Evolutionary conservation across 2,113 vertebrate species (phyloP), one percentile per base, ranked within the genome.

Genomic region (Labeo catla): DNA sequence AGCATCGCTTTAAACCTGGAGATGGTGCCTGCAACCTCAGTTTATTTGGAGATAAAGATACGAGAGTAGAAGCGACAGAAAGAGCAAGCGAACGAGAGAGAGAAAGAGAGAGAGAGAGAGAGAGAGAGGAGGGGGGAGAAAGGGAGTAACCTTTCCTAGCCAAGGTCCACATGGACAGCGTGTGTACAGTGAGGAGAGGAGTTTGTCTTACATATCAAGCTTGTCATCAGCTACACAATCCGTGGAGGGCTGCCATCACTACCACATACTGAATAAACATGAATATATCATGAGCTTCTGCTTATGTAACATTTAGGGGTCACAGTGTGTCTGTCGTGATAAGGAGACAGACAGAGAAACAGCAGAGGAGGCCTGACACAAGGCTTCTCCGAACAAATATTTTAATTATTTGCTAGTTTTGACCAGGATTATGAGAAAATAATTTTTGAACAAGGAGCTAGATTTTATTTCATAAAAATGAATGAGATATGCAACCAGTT

Each of bases 341-440:
- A 68, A 68, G 36, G 89, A 89, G 91, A 93, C 91, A 89, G 90
- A 16, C 57, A 43, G 61, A 91, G 91, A 54, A 76, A 78, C 6
- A 8, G 21, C 45, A 8, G 12, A 49, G 13, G 45, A 66, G 15
- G 39, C 34, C 6, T 66, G 79, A 81, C 43, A 19, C 45, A 49
- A 45, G 79, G 59, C 7, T 61, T 81, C 4, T 4, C 8, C 19
- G 4, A 66, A 66, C 43, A 81, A 81, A 50, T 50, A 45, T 16
- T 65, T 66, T 9, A 16, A 50, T 66, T 11, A 19, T 34, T 81
- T 72, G 36, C 36, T 76, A 54, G 12, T 36, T 34, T 77, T 52
- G 11, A 47, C 8, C 15, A 66, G 45, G 43, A 66, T 63, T 61
- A 65, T 49, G 2, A 12, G 7, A 47, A 59, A 45, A 15, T 57